Evolutionary conservation across 2,113 vertebrate genomes (phyloP), one percentile per base, ranked within the genome.

Genomic region (Pyrgilauda ruficollis): DNA sequence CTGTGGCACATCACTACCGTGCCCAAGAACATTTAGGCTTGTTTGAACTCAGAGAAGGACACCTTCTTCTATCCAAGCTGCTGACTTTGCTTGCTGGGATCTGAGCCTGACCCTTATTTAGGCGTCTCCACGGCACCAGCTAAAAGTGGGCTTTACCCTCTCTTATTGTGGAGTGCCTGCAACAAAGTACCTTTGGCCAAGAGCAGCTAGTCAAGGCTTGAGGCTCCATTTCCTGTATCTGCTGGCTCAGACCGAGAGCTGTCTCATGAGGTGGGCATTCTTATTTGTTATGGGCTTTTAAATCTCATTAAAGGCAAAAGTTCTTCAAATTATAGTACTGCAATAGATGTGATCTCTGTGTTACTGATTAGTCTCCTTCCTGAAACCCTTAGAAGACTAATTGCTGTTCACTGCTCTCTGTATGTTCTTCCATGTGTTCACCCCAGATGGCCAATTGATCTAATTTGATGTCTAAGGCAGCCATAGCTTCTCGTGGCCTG

Each of bases 401-500:
- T 84, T 91, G 74, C 63, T 89, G 43, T 64, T 94, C 79, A 39
- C 47, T 92, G 26, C 35, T 87, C 44, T 68, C 89, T 95, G 8
- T 92, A n/a, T 94, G 50, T 78, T 96, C 44, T 74, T 89, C 93
- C 78, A 86, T 81, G 93, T 92, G 88, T 89, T 96, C 88, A 93
- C 67, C 63, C 83, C 90, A 96, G 95, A 97, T 92, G 81, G 88
- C 82, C 64, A 96, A 78, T 80, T 96, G 88, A 96, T 94, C 37
- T 95, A 94, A 95, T 94, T 56, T 94, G 67, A 59, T 84, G 72
- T 93, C 56, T 39, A 4, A 95, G 90, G 64, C 74, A 95, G 84
- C 68, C 53, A 4, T 27, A 76, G 61, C 19, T 93, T 89, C 82
- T 93, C 1, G 0, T 67, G 31, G 63, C 21, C 75, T 86, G 81